These are phyloP conservation scores for Apodemia mormo DNA, from an alignment of 2,888 invertebrate species.

Conservation along the genomic window DNA sequence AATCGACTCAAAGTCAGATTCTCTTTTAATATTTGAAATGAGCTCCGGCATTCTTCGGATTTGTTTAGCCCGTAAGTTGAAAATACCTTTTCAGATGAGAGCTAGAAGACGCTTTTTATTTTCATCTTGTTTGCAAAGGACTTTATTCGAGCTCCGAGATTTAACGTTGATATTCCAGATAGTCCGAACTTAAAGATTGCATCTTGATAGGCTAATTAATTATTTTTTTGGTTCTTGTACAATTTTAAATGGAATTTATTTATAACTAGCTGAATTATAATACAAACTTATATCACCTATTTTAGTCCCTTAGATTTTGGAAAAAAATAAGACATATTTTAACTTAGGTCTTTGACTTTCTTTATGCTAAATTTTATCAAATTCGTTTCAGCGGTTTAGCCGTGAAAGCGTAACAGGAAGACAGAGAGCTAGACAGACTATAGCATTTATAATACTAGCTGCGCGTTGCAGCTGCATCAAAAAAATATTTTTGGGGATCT, in stretches of 20 bases:
- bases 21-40: conserved; percentile 58
- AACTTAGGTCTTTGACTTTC: no score
- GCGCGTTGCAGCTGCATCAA: no score
- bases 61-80: conserved; percentile 46
- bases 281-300: no score
- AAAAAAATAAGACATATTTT: no score
- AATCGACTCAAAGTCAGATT: conserved; percentile 10
- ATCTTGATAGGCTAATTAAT: conserved; percentile 10
- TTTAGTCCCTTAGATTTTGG: no score
- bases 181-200: background rate
- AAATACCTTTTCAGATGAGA: conserved; percentile 44
- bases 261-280: no score
- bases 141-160: conserved; percentile 22
- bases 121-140: conserved; percentile 37
- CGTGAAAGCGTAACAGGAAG: no score
- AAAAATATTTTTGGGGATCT: no score
- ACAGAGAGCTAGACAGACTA: no score
- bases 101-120: conserved; percentile 36
- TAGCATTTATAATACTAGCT: no score
- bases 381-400: no score
- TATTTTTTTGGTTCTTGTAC: background rate
- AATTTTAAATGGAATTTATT: background rate
- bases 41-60: conserved; percentile 52
- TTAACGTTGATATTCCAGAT: conserved; percentile 10
- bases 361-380: no score